Evolutionary conservation across 2,797 vertebrate species (phyloP), one percentile per base, ranked within the genome.

Genomic region (Anguilla anguilla): DNA sequence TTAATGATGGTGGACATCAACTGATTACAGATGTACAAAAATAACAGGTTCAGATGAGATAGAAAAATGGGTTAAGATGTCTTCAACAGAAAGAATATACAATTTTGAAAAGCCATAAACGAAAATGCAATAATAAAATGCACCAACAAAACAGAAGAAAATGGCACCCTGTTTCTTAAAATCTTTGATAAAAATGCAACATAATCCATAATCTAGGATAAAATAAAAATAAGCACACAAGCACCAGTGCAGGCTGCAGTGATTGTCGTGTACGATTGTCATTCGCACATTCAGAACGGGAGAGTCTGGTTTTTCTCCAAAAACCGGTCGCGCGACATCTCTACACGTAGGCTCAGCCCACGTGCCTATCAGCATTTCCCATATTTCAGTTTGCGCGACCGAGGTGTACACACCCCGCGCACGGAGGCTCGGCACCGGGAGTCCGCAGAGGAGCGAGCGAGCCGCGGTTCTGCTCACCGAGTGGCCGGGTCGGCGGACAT

Each of bases 261-360:
- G 31, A 74, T 83, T 43, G 59, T 10, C 43, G 11, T 35, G 49
- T 22, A 64, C 1, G 15, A 6, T 46, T 43, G 53, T 39, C 15
- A 6, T 55, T 11, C 17, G 15, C 31, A 59, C 31, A 25, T 10
- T 74, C 61, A 79, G 83, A 86, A 57, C 74, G 5, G 79, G 87
- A 81, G 83, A 81, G 72, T 46, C 85, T 55, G 22, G 88, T 86
- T 85, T 89, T 59, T 57, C 85, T 35, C 67, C 49, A 51, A 46
- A 84, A 92, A 93, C 92, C 46, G 69, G 92, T 83, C 69, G n/a
- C 59, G 87, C 87, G 7, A 83, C 91, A 92, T 93, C 92, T 85
- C 87, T 92, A 74, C 55, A 6, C 22, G 53, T 85, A 69, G 83
- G 53, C 89, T 87, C 90, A 90, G 77, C 89, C 90, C 69, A 86